These are phyloP conservation scores for Emesis russula DNA, from an alignment of 2,888 invertebrate species.

Conservation along the genomic window DNA sequence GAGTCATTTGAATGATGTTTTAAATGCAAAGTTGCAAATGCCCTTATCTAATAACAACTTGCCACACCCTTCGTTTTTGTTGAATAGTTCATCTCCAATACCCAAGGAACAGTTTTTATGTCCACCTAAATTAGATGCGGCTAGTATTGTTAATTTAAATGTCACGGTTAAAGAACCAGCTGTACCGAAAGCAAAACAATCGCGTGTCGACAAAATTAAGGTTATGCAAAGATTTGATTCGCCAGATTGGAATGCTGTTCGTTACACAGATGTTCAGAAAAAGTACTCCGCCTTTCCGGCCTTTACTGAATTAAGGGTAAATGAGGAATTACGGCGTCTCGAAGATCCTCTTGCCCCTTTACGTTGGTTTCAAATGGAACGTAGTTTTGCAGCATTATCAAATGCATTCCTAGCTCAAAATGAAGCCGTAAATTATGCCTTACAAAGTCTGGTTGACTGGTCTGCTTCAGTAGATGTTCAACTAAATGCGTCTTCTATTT, in stretches of 20 bases:
- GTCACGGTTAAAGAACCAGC: slow-evolving; percentile 41
- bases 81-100: neutral
- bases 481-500: slow-evolving; percentile 43
- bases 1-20: slow-evolving; percentile 58
- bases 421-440: slow-evolving; percentile 47
- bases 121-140: neutral
- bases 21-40: neutral
- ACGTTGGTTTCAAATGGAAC: slow-evolving; percentile 63
- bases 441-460: slow-evolving; percentile 60
- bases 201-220: slow-evolving; percentile 44
- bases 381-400: slow-evolving; percentile 68
- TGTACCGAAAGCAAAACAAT: slow-evolving; percentile 37
- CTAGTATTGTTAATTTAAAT: slow-evolving; percentile 30
- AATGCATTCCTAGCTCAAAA: slow-evolving; percentile 75
- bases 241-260: slow-evolving; percentile 63
- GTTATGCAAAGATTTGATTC: slow-evolving; percentile 54
- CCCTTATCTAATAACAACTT: neutral
- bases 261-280: slow-evolving; percentile 62
- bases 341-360: slow-evolving; percentile 36
- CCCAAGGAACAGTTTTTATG: slow-evolving; percentile 11
- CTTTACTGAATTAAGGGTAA: slow-evolving; percentile 68
- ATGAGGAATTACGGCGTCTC: slow-evolving; percentile 65
- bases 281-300: slow-evolving; percentile 64
- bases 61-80: neutral
- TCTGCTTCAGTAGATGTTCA: slow-evolving; percentile 30